Conservation (phyloP, 1,140 invertebrate genomes). For the Manduca sexta region DNA sequence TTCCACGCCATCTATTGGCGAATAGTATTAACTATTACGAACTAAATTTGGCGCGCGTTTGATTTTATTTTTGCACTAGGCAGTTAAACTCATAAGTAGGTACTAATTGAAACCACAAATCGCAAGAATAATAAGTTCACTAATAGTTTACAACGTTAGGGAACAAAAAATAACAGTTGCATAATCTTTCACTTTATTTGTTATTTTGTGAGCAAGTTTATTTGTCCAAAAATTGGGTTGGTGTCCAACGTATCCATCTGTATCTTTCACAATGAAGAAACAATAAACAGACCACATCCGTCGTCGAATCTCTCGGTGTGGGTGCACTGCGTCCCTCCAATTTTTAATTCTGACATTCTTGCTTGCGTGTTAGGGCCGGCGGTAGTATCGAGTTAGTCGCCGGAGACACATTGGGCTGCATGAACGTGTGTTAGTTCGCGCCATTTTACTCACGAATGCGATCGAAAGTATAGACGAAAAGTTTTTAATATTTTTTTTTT, state of each 20-base stretch:
- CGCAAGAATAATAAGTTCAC: not conserved
- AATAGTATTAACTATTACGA: constrained; percentile 2
- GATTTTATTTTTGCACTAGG: too few species aligned
- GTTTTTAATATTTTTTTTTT: constrained; percentile 14
- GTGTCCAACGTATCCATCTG: not conserved
- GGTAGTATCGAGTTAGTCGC: constrained; percentile 19
- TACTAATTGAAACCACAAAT: not conserved
- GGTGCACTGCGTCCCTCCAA: constrained; percentile 18
- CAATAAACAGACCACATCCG: constrained; percentile 23
- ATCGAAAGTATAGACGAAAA: constrained; percentile 24
- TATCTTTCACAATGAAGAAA: not conserved
- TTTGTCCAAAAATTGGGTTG: not conserved
- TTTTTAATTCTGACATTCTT: constrained; percentile 16
- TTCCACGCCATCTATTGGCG: constrained; percentile 16
- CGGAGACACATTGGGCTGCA: constrained; percentile 20
- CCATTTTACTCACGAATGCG: constrained; percentile 22
- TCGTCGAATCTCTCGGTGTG: constrained; percentile 6
- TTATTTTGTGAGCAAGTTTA: too few species aligned
- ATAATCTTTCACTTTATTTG: too few species aligned
- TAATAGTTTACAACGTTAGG: not conserved
- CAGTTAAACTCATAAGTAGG: too few species aligned
- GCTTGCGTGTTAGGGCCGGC: not conserved
- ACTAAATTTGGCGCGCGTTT: not conserved
- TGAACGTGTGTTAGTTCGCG: constrained; percentile 22
- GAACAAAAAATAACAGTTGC: too few species aligned